phyloP scores from a whole-genome alignment of 2,797 vertebrate species.

The Darevskia mixta region DNA sequence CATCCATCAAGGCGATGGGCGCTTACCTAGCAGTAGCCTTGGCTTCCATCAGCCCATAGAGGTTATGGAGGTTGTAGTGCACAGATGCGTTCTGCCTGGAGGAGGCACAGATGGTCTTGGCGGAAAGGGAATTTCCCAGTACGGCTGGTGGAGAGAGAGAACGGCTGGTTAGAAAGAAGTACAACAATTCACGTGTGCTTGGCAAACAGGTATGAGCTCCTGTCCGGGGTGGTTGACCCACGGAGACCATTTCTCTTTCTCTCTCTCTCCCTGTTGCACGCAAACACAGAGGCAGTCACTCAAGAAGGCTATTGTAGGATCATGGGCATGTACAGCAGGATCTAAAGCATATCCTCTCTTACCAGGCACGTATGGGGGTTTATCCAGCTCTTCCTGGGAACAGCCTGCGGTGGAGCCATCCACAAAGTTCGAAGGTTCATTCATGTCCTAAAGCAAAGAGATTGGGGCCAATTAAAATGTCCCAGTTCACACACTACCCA shows the following conservation, averaged over 20 bases:
- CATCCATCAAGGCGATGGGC: not conserved
- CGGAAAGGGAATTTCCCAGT: constrained; percentile 81
- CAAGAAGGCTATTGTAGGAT: not conserved
- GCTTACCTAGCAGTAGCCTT: constrained; percentile 86
- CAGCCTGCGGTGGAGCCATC: constrained; percentile 88
- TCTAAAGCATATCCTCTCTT: constrained; percentile 8
- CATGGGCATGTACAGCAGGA: not conserved
- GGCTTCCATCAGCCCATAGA: constrained; percentile 92
- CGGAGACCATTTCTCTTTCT: not conserved
- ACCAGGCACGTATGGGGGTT: constrained; percentile 89
- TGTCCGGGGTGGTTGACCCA: too few species aligned
- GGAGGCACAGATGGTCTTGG: constrained; percentile 86
- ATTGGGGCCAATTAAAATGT: not conserved
- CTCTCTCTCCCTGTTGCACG: not conserved
- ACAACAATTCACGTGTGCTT: not conserved
- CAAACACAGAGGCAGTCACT: not conserved
- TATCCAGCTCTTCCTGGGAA: constrained; percentile 81
- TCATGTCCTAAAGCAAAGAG: constrained; percentile 86
- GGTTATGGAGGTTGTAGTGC: constrained; percentile 91
- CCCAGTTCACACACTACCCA: not conserved
- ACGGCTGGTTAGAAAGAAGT: not conserved
- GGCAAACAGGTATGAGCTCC: too few species aligned
- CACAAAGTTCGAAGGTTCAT: constrained; percentile 90
- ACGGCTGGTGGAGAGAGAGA: constrained; percentile 75
- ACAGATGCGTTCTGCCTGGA: constrained; percentile 82